Base-by-base conservation (phyloP, 2,797 vertebrate genomes). In the Agapornis canus region DNA sequence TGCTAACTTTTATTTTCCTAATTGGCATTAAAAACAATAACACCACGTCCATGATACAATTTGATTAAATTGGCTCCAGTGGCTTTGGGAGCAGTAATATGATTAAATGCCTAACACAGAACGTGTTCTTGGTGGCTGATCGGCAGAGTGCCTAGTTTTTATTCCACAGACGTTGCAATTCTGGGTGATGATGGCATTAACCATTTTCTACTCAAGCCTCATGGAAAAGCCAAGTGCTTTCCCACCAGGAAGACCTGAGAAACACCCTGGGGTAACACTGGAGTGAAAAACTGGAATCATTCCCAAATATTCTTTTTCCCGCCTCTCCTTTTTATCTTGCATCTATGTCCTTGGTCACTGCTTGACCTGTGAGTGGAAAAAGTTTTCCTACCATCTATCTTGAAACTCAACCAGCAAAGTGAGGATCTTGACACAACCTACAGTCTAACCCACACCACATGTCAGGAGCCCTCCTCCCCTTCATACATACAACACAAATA, bases 1-100 rank as follows among this genome's bases (percentile, higher is more conserved):
- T 94, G 92, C 82, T 92, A 96, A 96, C 92, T 84, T 97, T 97
- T 96, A 96, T 97, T 97, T 97, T 97, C 90, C 91, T 97, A 97
- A 96, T 92, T 94, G 86, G 66, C 85, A 89, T 95, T 94, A 95
- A 94, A 97, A 97, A 97, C 84, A 97, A 90, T 94, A 97, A 92
- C 68, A 56, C 88, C 77, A 84, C 49, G 16, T 83, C 84, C 95
- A 87, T 92, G 92, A 93, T 88, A 94, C 92, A 83, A 86, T 96
- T 96, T 96, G 94, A 96, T 97, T 96, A 96, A 96, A 95, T 96
- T 96, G 93, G 75, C 90, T 96, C 56, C 11, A 35, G 91, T 92
- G 85, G 86, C 87, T 97, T 96, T 95, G 91, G 92, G 94, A 96
- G 83, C 80, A 90, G 63, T 86, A 92, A 95, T 94, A 88, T 90